Evolutionary conservation across 1,140 invertebrate genomes (phyloP).

Genomic region (Ericerus pela): DNA sequence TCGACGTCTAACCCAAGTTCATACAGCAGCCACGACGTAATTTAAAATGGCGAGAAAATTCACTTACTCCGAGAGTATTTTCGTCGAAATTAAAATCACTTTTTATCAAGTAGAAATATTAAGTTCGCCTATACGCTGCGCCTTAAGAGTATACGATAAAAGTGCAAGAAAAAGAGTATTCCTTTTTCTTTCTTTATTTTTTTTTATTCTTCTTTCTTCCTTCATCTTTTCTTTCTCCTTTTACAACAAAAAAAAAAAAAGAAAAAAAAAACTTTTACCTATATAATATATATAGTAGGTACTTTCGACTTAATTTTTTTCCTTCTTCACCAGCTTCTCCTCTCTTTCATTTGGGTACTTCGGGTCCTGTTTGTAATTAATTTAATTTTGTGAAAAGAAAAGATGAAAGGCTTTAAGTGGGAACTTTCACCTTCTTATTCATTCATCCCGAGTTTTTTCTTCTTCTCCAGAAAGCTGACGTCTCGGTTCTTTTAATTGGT

Average conservation of each 20-base stretch:
- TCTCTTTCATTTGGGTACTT: neutral
- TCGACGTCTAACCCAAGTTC: neutral
- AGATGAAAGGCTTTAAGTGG: conserved; percentile 9
- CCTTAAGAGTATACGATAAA: too few species aligned
- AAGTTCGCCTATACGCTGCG: neutral
- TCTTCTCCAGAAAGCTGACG: too few species aligned
- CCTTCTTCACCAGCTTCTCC: neutral
- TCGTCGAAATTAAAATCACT: conserved; percentile 4
- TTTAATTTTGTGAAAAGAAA: conserved; percentile 10
- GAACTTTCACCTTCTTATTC: conserved; percentile 9
- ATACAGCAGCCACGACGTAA: neutral
- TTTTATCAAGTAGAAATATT: neutral
- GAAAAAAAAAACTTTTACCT: too few species aligned
- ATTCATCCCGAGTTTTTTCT: conserved; percentile 8
- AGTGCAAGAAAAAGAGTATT: too few species aligned
- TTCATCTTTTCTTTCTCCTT: too few species aligned
- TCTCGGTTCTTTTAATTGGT: conserved; percentile 5
- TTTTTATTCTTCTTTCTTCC: too few species aligned
- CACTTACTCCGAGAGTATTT: conserved; percentile 2
- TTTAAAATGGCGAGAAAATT: conserved; percentile 10
- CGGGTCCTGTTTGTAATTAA: conserved; percentile 2
- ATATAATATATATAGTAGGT: neutral
- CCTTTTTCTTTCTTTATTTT: too few species aligned
- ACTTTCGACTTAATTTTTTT: neutral
- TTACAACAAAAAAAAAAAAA: too few species aligned